These are phyloP conservation scores for Aphelenchoides besseyi DNA, from an alignment of 1,140 invertebrate species.

Conservation along the genomic window DNA sequence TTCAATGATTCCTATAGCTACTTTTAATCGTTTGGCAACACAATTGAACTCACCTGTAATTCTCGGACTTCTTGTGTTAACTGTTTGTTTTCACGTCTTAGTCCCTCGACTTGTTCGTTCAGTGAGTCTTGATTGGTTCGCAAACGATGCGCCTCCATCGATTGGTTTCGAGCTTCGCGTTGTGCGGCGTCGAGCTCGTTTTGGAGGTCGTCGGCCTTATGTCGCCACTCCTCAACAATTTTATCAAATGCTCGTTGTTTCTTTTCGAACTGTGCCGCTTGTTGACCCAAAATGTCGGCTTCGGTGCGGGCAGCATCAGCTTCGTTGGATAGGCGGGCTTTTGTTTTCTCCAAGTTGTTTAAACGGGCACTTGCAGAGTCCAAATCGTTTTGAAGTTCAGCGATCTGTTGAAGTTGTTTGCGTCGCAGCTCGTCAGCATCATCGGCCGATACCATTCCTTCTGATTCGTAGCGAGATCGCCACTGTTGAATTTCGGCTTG, in stretches of 20 bases:
- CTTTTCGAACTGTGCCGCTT: conserved; percentile 79
- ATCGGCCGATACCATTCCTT: conserved; percentile 88
- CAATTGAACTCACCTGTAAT: conserved; percentile 35
- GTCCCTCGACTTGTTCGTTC: conserved; percentile 74
- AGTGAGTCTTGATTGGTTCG: conserved; percentile 95
- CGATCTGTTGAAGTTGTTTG: conserved; percentile 88
- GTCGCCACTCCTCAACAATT: conserved; percentile 96
- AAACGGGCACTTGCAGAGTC: conserved; percentile 96
- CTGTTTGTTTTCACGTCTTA: conserved; percentile 59
- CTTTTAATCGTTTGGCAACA: conserved; percentile 69
- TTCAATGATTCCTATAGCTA: conserved; percentile 95
- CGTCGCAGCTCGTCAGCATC: conserved; percentile 96
- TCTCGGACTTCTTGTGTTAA: conserved; percentile 66
- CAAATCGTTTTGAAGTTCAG: conserved; percentile 93
- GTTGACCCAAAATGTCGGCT: conserved; percentile 57
- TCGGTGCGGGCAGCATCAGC: conserved; percentile 95
- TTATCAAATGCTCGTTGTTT: conserved; percentile 99
- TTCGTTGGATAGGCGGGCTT: conserved; percentile 89
- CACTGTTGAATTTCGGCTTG: conserved; percentile 87
- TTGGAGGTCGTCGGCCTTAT: conserved; percentile 94
- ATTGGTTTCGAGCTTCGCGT: conserved; percentile 98
- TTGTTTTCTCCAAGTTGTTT: conserved; percentile 91
- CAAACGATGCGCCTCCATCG: conserved; percentile 95
- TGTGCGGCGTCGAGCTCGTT: conserved; percentile 95
- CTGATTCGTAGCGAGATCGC: conserved; percentile 93